A percentile compares a stretch with the other conserved stretches of the same genome.
phyloP scores from a whole-genome alignment of 2,797 vertebrate genomes.

The Argyrosomus regius region DNA sequence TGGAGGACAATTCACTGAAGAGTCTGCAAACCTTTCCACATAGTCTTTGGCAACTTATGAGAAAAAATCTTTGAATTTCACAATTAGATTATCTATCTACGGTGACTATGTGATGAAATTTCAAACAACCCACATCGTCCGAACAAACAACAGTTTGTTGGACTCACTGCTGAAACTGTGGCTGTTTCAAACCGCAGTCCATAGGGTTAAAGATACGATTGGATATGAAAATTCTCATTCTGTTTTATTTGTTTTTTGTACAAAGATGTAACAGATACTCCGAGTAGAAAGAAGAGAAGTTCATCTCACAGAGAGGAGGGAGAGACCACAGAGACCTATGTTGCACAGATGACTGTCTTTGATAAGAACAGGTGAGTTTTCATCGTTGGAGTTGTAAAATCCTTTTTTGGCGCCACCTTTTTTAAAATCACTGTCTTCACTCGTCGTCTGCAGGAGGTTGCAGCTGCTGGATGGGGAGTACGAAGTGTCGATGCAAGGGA shows the following conservation, averaged over 20 bases:
- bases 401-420: not conserved
- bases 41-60: no score
- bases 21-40: no score
- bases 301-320: slow-evolving; percentile 92
- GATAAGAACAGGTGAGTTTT: slow-evolving; percentile 94
- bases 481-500: slow-evolving; percentile 99
- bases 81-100: no score
- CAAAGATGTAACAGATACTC: slow-evolving; percentile 92
- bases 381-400: not conserved
- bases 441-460: slow-evolving; percentile 86
- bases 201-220: no score
- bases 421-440: not conserved
- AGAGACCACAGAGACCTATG: slow-evolving; percentile 91
- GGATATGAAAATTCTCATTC: not conserved
- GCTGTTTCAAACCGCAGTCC: no score
- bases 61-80: no score
- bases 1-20: no score
- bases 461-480: slow-evolving; percentile 98
- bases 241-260: slow-evolving; percentile 20
- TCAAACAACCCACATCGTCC: not conserved
- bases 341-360: slow-evolving; percentile 99
- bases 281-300: slow-evolving; percentile 91
- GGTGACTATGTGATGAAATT: no score
- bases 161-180: no score
- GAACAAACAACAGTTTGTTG: not conserved